Conservation (phyloP, 2,113 vertebrate genomes). For the Nannobrachium achirus region DNA sequence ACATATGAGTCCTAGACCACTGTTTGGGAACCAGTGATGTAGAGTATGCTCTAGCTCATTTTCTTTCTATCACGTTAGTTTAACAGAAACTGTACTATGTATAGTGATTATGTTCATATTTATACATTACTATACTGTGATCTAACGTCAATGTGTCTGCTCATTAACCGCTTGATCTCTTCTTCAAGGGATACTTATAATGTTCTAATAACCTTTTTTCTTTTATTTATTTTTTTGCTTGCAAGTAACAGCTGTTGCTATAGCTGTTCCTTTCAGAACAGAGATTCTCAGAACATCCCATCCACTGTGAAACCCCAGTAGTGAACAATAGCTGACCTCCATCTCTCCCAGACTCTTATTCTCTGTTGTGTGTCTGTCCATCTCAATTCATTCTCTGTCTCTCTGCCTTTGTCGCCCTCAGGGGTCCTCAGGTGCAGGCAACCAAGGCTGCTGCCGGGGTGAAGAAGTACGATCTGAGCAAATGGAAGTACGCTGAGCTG, state of each 20-base stretch:
- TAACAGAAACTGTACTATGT: neutral
- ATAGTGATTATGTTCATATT: neutral
- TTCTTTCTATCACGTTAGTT: no score
- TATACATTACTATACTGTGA: neutral
- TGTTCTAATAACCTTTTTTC: no score
- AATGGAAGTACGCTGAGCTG: slow-evolving; percentile 98
- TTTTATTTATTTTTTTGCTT: no score
- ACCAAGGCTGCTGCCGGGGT: slow-evolving; percentile 91
- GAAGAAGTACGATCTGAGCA: slow-evolving; percentile 97
- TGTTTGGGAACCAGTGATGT: no score
- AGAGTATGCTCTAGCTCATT: no score
- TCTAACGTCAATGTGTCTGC: neutral
- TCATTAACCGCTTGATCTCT: no score
- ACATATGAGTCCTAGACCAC: no score
- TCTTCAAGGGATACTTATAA: no score
- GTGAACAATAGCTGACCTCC: slow-evolving; percentile 5
- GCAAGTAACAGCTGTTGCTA: no score
- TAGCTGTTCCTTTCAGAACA: neutral
- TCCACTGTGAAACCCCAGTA: neutral
- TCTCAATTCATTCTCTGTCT: neutral
- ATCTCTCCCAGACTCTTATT: neutral
- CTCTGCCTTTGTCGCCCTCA: slow-evolving; percentile 49
- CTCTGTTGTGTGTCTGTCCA: neutral
- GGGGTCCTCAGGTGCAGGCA: slow-evolving; percentile 92
- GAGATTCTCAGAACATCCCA: neutral